These are phyloP conservation scores for Aproaerema taeniolella DNA, from an alignment of 2,888 invertebrate species.

Conservation along the genomic window DNA sequence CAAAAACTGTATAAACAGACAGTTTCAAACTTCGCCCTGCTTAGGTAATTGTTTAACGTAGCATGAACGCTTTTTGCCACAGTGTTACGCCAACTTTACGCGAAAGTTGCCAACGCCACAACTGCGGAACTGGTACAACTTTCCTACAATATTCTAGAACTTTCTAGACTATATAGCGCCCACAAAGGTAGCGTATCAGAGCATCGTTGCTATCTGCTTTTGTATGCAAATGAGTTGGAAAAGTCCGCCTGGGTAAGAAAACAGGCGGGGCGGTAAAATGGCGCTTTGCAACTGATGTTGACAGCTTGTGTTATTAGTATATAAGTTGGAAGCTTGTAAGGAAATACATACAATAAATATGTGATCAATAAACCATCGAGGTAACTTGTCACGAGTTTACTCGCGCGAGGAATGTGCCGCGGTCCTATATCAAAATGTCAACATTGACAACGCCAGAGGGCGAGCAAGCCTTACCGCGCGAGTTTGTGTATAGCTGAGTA, in stretches of 20 bases:
- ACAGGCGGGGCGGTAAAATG: slow-evolving; percentile 42
- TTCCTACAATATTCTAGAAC: slow-evolving; percentile 49
- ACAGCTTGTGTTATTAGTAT: too few species aligned
- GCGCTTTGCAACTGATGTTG: too few species aligned
- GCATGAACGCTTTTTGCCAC: slow-evolving; percentile 71
- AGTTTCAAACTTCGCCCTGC: slow-evolving; percentile 59
- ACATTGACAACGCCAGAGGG: too few species aligned
- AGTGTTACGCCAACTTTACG: slow-evolving; percentile 59
- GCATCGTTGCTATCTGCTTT: slow-evolving; percentile 74
- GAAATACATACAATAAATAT: too few species aligned
- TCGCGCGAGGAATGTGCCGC: too few species aligned
- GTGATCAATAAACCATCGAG: too few species aligned
- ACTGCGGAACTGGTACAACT: slow-evolving; percentile 50
- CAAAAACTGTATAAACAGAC: slow-evolving; percentile 48
- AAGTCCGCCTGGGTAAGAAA: slow-evolving; percentile 70
- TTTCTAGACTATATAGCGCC: slow-evolving; percentile 65
- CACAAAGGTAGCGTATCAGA: slow-evolving; percentile 64
- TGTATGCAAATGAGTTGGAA: slow-evolving; percentile 76
- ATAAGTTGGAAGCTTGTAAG: too few species aligned
- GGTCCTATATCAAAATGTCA: too few species aligned
- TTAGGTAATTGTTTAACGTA: slow-evolving; percentile 75
- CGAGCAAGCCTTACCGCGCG: too few species aligned
- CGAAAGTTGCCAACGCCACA: slow-evolving; percentile 62
- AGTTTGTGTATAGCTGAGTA: too few species aligned
- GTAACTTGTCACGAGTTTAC: too few species aligned